Evolutionary conservation across 2,797 vertebrate genomes (phyloP).

Genomic region (Silurus aristotelis): DNA sequence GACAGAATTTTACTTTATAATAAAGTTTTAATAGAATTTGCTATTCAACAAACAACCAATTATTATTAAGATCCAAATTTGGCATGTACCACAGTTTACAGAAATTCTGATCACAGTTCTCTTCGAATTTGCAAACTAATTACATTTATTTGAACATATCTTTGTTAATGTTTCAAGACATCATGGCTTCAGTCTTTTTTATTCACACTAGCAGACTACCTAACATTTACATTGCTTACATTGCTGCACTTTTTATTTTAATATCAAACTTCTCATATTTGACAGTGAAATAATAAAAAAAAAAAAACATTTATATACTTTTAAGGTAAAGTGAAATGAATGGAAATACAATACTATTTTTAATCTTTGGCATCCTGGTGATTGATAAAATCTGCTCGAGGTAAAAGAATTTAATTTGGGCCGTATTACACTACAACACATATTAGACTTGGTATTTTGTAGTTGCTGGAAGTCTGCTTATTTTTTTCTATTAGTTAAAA

Average conservation of each 20-base stretch:
- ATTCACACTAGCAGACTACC: neutral
- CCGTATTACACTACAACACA: no score
- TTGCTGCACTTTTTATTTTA: no score
- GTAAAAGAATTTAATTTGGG: no score
- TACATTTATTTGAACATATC: neutral
- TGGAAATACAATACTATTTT: neutral
- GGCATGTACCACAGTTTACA: neutral
- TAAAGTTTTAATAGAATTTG: no score
- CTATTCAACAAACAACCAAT: no score
- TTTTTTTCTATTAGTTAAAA: neutral
- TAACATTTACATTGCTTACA: neutral
- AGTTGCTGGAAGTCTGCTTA: neutral
- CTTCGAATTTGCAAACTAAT: neutral
- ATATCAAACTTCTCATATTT: neutral
- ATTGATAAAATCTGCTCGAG: no score
- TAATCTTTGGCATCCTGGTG: no score
- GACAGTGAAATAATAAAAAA: no score
- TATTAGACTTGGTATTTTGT: neutral
- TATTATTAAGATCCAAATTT: neutral
- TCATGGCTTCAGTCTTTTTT: neutral
- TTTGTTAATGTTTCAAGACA: neutral
- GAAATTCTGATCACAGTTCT: neutral
- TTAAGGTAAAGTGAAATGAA: neutral
- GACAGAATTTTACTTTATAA: no score
- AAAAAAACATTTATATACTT: neutral